Percentiles rank a stretch among this genome's conserved stretches.
phyloP scores from a whole-genome alignment of 2,113 vertebrate species.

The Lanius ludovicianus region DNA sequence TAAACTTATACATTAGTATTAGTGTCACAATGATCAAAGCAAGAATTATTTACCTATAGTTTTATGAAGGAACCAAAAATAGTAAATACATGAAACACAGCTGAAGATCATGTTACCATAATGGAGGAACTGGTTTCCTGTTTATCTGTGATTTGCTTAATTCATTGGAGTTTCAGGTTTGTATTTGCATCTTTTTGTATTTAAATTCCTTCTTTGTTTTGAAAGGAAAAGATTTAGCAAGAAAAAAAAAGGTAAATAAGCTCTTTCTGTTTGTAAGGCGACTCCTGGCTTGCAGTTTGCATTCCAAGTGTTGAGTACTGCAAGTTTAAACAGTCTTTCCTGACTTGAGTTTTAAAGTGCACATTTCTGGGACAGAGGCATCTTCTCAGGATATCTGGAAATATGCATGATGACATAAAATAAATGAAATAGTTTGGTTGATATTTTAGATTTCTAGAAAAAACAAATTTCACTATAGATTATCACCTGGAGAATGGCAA shows the following conservation, averaged over 20 bases:
- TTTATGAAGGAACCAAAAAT: neutral
- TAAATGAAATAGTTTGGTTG: neutral
- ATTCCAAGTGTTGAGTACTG: conserved; percentile 5
- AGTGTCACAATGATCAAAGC: neutral
- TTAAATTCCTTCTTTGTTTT: conserved; percentile 23
- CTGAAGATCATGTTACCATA: neutral
- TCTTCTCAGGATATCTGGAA: neutral
- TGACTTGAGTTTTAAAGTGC: neutral
- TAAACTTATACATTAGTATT: neutral
- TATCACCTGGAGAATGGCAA: neutral
- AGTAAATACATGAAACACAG: neutral
- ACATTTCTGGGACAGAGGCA: neutral
- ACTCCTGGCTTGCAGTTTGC: neutral
- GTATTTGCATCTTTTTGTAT: neutral
- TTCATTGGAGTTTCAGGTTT: neutral
- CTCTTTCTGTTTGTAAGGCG: neutral
- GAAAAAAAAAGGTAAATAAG: neutral
- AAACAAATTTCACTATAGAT: neutral
- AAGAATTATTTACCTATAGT: neutral
- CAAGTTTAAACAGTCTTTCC: neutral
- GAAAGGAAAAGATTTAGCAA: neutral
- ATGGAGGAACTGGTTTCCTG: neutral
- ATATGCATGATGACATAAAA: neutral
- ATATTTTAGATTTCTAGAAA: neutral
- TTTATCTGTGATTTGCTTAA: neutral